Percentiles rank a stretch among this genome's conserved stretches.
Conservation (phyloP, 2,888 invertebrate species). For the Hypena proboscidalis region DNA sequence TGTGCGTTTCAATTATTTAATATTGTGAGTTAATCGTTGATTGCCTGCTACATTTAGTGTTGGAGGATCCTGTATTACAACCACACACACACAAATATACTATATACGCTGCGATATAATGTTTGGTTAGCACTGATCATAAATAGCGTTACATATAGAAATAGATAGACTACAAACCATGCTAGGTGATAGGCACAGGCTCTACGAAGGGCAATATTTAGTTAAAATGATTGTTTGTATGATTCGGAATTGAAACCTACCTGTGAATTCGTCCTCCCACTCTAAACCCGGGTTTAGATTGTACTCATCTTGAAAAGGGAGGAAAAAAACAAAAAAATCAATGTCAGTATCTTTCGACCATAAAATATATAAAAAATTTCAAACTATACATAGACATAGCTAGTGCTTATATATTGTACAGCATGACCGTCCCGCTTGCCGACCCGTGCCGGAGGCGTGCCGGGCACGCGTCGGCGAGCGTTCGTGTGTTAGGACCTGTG, state of each 20-base stretch:
- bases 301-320: conserved; percentile 97
- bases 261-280: conserved; percentile 99
- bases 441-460: conserved; percentile 21
- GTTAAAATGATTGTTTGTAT: conserved; percentile 74
- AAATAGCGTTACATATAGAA: conserved; percentile 57
- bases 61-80: conserved; percentile 50
- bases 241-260: conserved; percentile 91
- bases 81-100: conserved; percentile 40
- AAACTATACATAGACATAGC: conserved; percentile 77
- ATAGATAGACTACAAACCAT: conserved; percentile 76
- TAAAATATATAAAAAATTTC: conserved; percentile 63
- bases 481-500: conserved; percentile 77
- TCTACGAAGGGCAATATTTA: conserved; percentile 78
- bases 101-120: conserved; percentile 58
- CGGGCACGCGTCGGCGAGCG: conserved; percentile 34
- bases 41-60: conserved; percentile 10
- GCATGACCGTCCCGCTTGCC: conserved; percentile 66
- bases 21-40: conserved; percentile 10
- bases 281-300: conserved; percentile 99
- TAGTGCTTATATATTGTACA: conserved; percentile 78
- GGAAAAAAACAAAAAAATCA: conserved; percentile 83
- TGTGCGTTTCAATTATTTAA: too few species aligned
- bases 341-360: conserved; percentile 85
- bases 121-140: conserved; percentile 69
- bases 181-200: conserved; percentile 82